Percentiles rank a stretch among this genome's conserved stretches.
These are phyloP conservation scores for Colletes latitarsis DNA, from an alignment of 1,140 invertebrate species.

Conservation along the genomic window DNA sequence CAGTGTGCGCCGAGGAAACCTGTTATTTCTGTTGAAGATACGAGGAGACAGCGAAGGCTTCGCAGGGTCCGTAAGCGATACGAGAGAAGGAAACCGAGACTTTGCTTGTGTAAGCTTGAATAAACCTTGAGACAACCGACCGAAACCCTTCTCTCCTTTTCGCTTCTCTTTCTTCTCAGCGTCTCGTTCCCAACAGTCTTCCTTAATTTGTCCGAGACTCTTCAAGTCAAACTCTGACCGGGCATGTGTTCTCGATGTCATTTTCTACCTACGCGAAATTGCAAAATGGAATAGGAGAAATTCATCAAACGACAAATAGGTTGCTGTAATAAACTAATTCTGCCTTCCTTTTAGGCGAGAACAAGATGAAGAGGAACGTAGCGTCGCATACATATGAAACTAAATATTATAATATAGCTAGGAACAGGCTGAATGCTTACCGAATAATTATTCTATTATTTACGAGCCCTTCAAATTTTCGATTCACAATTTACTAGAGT, in stretches of 20 bases:
- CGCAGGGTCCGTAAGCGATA: constrained; percentile 55
- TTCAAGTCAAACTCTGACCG: constrained; percentile 17
- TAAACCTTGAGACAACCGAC: constrained; percentile 55
- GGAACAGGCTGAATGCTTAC: no score
- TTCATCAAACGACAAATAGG: constrained; percentile 6
- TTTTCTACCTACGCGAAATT: constrained; percentile 29
- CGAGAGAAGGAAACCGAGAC: constrained; percentile 56
- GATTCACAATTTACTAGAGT: no score
- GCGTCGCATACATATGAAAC: no score
- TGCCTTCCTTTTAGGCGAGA: background rate
- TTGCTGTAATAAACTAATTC: constrained; percentile 3
- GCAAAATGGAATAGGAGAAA: constrained; percentile 3
- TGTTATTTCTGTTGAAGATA: constrained; percentile 56
- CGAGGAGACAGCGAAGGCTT: constrained; percentile 52
- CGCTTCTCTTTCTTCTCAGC: constrained; percentile 7
- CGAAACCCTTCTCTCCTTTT: constrained; percentile 54
- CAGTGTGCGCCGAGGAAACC: constrained; percentile 37
- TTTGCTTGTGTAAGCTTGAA: constrained; percentile 44
- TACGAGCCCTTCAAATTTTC: no score
- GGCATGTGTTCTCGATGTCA: constrained; percentile 41
- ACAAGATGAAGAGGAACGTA: no score
- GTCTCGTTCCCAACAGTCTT: constrained; percentile 4
- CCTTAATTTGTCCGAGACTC: constrained; percentile 8
- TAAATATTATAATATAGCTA: no score
- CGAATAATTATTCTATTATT: no score